Base-by-base conservation (phyloP, 2,888 invertebrate species). In the Nomada fucata region DNA sequence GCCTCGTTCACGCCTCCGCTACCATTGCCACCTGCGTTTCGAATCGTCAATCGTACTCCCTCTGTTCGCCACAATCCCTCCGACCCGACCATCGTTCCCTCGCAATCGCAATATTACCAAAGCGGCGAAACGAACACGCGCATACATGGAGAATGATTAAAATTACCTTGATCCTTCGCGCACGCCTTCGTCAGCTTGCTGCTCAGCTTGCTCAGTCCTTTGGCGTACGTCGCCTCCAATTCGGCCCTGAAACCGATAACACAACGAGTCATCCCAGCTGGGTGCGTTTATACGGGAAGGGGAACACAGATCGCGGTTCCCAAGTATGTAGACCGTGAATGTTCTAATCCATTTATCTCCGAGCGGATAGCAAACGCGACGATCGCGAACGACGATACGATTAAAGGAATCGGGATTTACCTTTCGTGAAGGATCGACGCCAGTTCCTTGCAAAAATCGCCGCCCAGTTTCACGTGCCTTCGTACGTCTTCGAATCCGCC, bases 401-500 rank as follows among this genome's bases (percentile, higher is more conserved):
- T 59, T 11, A n/a, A 53, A n/a, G n/a, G 11, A 15, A 15, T 2
- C 36, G n/a, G 20, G 15, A 36, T 18, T 71, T 94, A 98, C 98
- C 98, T 97, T 95, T 99, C 98, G 94, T 98, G 98, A 87, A 99
- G 94, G 91, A 98, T 97, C 61, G 96, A 95, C 9, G 98, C 96
- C 70, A 99, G 95, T 92, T 99, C 98, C 92, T 98, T 98, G 94
- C 98, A 98, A 93, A 98, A 98, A 93, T 98, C 98, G 64, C 98
- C 97, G 57, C 98, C 98, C 94, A 98, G 98, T 93, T 98, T 98
- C 89, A 99, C 97, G 93, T 98, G 98, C 87, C 97, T 96, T 77
- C 98, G 96, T 67, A 99, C 95, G 93, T 98, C 98, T 91, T 98
- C 98, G 94, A 98, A 99, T 42, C 98, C 98, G 94, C 97, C 97